Evolutionary conservation across 2,113 vertebrate species (phyloP).

Genomic region (Gobius niger): DNA sequence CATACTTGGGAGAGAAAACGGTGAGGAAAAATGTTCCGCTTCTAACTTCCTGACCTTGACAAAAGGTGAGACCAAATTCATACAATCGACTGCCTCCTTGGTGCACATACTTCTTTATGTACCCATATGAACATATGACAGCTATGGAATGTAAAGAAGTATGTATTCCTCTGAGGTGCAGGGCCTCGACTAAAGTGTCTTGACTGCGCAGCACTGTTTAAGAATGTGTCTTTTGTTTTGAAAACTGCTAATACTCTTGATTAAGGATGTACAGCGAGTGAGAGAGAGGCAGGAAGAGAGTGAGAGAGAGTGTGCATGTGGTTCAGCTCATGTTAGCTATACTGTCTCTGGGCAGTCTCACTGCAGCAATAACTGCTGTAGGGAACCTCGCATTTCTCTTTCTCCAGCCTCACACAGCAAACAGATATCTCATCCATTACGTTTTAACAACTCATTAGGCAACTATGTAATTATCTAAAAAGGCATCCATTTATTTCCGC

Average conservation of each 20-base stretch:
- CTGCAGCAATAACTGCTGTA: slow-evolving; percentile 73
- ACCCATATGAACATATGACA: slow-evolving; percentile 99
- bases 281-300: slow-evolving; percentile 13
- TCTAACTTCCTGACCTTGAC: slow-evolving; percentile 65
- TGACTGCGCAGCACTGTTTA: slow-evolving; percentile 33
- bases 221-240: slow-evolving; percentile 50
- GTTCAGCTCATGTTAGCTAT: slow-evolving; percentile 71
- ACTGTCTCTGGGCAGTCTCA: slow-evolving; percentile 76
- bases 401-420: slow-evolving; percentile 65
- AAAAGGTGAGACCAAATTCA: slow-evolving; percentile 69
- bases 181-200: slow-evolving; percentile 67
- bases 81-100: slow-evolving; percentile 81
- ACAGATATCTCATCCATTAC: slow-evolving; percentile 62
- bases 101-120: slow-evolving; percentile 99
- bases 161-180: slow-evolving; percentile 96
- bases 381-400: slow-evolving; percentile 64
- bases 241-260: slow-evolving; percentile 40
- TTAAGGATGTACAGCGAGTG: slow-evolving; percentile 30
- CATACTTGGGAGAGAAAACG: slow-evolving; percentile 70
- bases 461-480: slow-evolving; percentile 41
- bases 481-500: slow-evolving; percentile 35
- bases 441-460: slow-evolving; percentile 46
- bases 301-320: slow-evolving; percentile 35
- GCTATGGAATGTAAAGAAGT: slow-evolving; percentile 99
- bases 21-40: slow-evolving; percentile 62